Conservation (phyloP, 2,888 invertebrate species). For the Pharmacophagus antenor region DNA sequence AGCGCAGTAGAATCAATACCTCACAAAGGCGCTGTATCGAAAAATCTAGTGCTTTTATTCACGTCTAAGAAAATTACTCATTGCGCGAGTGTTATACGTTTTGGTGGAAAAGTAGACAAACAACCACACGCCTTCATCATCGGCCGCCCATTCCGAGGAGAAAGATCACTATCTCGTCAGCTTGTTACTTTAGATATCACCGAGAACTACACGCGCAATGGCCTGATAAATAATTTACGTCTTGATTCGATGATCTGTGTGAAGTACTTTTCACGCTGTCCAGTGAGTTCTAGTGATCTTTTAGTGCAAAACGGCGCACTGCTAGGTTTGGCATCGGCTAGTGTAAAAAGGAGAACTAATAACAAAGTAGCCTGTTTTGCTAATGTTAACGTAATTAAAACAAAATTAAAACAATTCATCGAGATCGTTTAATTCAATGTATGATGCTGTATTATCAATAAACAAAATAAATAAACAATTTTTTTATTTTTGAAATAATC, state of each 20-base stretch:
- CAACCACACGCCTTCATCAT: slow-evolving; percentile 46
- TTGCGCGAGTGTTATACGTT: slow-evolving; percentile 49
- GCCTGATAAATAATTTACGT: slow-evolving; percentile 38
- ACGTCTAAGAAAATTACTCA: slow-evolving; percentile 50
- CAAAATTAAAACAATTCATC: neutral
- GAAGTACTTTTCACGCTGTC: slow-evolving; percentile 51
- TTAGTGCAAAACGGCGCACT: slow-evolving; percentile 53
- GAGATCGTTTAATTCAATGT: slow-evolving; percentile 2
- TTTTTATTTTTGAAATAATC: no score
- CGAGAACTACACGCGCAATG: slow-evolving; percentile 30
- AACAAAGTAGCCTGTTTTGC: slow-evolving; percentile 56
- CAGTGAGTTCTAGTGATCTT: slow-evolving; percentile 62
- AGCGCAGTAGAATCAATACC: slow-evolving; percentile 49
- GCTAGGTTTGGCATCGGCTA: slow-evolving; percentile 59
- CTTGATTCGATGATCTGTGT: slow-evolving; percentile 54
- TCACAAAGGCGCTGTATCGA: slow-evolving; percentile 52
- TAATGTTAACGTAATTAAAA: slow-evolving; percentile 44
- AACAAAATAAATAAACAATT: neutral
- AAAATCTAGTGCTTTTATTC: slow-evolving; percentile 55
- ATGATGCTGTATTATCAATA: neutral
- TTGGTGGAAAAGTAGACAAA: slow-evolving; percentile 44
- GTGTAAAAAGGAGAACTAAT: slow-evolving; percentile 42
- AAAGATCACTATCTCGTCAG: slow-evolving; percentile 55
- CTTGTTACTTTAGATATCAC: slow-evolving; percentile 42
- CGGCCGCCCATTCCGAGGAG: slow-evolving; percentile 52